Evolutionary conservation across 1,140 invertebrate genomes (phyloP), one percentile per base, ranked within the genome.

Genomic region (Orius laevigatus): DNA sequence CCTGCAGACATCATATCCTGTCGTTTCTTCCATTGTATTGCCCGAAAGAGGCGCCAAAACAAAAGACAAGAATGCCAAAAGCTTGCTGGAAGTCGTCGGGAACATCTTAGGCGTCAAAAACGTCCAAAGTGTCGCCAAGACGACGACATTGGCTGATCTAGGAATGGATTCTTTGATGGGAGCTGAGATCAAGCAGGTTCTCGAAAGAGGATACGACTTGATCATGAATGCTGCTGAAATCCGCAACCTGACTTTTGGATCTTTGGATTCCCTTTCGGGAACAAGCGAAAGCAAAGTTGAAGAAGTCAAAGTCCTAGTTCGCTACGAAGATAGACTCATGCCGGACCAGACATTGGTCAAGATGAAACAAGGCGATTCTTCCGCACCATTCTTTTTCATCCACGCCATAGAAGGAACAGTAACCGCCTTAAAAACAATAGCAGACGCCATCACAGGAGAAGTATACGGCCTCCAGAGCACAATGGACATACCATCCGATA

Each of bases 101-200:
- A 88, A 92, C 58, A 87, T 93, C 51, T 65, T 93, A 14, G 88
- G 88, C 57, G 54, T 57, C 54, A 59, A 57, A 56, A 56, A 25
- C 25, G 25, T 25, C 3, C 25, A 25, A 25, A 25, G 8, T 8
- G 25, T 25, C 25, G 80, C 82, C 43, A 66, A 74, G 31, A 72
- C 74, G 5, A 72, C 79, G 1, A 84, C 76, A 14, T 66, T 98
- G 6, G 84, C 84, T 11, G 93, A 98, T 62, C 70, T 98, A 5
- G 93, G 94, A 39, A 88, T 98, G 77, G 94, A 98, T 60, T 96
- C 91, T 0, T 67, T 98, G 31, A 97, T 98, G 93, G 90, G 89
- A 46, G 88, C 94, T 0, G 94, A 98, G 70, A 90, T 98, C 51
- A 96, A 96, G 66, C 92, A 97, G 62, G 89, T 84, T 0, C 65